These are phyloP conservation scores for Cepaea hortensis DNA, from an alignment of 2,888 invertebrate species.

Conservation along the genomic window DNA sequence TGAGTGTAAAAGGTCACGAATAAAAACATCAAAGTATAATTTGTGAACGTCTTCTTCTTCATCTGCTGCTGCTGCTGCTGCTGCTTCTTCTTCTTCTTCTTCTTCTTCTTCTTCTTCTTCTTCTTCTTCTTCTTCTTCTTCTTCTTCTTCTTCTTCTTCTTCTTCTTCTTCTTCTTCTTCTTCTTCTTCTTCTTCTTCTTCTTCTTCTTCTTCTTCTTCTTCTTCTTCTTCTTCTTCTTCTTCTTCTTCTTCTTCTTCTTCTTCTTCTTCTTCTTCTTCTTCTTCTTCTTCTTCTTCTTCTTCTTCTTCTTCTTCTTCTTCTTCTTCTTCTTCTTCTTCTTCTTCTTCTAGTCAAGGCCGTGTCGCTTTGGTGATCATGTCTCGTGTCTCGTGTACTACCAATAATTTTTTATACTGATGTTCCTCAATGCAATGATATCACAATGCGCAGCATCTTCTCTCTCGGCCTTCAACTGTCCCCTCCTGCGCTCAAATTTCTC, in stretches of 20 bases:
- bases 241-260: neutral
- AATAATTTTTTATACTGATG: too few relatives aligned
- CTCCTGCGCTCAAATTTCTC: too few relatives aligned
- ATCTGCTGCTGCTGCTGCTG: neutral
- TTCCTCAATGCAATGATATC: too few relatives aligned
- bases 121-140: slow-evolving; percentile 22
- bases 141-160: slow-evolving; percentile 29
- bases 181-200: neutral
- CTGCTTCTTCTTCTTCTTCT: neutral
- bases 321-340: slow-evolving; percentile 24
- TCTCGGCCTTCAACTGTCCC: too few relatives aligned
- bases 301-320: slow-evolving; percentile 28
- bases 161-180: slow-evolving; percentile 20
- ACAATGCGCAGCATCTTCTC: too few relatives aligned
- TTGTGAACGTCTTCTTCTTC: neutral
- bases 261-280: slow-evolving; percentile 23
- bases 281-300: slow-evolving; percentile 18
- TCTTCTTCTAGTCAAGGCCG: neutral
- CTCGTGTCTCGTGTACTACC: too few relatives aligned
- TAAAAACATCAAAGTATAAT: neutral
- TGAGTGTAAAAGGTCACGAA: neutral
- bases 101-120: slow-evolving; percentile 18
- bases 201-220: neutral
- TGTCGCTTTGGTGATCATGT: too few relatives aligned
- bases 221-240: neutral